phyloP scores from a whole-genome alignment of 1,140 invertebrate genomes.

The Danaus plexippus region DNA sequence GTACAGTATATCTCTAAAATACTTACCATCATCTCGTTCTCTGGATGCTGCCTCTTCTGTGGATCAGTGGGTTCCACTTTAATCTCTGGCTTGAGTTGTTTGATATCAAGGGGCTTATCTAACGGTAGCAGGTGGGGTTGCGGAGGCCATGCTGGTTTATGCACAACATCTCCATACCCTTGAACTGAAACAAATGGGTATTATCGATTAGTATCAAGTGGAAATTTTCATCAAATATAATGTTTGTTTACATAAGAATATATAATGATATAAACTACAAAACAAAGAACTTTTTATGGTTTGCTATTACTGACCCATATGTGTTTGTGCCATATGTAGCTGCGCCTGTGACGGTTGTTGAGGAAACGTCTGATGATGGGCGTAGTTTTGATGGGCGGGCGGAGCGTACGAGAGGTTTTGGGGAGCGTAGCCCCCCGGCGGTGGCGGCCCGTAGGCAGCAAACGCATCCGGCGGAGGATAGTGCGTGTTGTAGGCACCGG shows the following conservation, averaged over 20 bases:
- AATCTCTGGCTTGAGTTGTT: constrained; percentile 60
- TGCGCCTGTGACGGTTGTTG: constrained; percentile 63
- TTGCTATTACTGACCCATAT: constrained; percentile 48
- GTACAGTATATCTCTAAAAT: not conserved
- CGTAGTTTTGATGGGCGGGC: constrained; percentile 69
- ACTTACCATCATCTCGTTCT: constrained; percentile 57
- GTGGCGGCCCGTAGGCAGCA: constrained; percentile 62
- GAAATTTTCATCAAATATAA: constrained; percentile 3
- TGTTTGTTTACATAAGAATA: constrained; percentile 9
- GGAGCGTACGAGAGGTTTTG: constrained; percentile 65
- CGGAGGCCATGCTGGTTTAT: constrained; percentile 58
- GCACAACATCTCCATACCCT: constrained; percentile 57
- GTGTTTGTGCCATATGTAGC: constrained; percentile 63
- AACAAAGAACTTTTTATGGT: not conserved
- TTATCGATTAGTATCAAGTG: not conserved
- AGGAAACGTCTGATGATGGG: constrained; percentile 60
- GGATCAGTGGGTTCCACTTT: constrained; percentile 57
- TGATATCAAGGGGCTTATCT: constrained; percentile 54
- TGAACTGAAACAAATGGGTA: constrained; percentile 34
- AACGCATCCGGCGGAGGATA: constrained; percentile 67
- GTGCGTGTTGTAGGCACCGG: constrained; percentile 68
- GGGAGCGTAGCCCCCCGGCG: constrained; percentile 63
- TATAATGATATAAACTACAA: too few relatives aligned
- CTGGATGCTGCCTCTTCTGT: constrained; percentile 57
- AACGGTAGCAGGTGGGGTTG: constrained; percentile 53